A percentile compares a stretch with the other conserved stretches of the same genome.
Evolutionary conservation across 2,888 invertebrate genomes (phyloP).

Genomic region (Habroteleia sp.): DNA sequence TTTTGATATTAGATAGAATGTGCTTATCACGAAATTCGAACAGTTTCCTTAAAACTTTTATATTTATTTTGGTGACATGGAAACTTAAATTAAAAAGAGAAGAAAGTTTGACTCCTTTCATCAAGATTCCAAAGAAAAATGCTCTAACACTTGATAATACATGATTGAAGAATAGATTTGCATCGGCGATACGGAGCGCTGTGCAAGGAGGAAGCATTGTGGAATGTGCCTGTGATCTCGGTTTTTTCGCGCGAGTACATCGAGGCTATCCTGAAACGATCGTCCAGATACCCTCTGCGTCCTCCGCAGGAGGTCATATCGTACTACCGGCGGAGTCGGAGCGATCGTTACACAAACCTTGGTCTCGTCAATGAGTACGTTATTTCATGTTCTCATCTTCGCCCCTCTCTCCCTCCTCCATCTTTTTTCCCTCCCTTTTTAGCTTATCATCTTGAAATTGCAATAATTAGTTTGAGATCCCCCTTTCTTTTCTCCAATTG

Average conservation of each 20-base stretch:
- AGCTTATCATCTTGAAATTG: constrained; percentile 24
- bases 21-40: no score
- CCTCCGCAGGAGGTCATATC: constrained; percentile 92
- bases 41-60: no score
- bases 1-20: no score
- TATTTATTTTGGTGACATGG: no score
- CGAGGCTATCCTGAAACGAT: constrained; percentile 88
- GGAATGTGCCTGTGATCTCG: constrained; percentile 88
- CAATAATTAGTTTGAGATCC: constrained; percentile 35
- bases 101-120: not conserved
- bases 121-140: constrained; percentile 59
- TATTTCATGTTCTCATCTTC: constrained; percentile 47
- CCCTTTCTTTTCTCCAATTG: constrained; percentile 26
- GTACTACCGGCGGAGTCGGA: constrained; percentile 87
- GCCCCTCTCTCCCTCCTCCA: not conserved
- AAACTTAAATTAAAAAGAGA: constrained; percentile 1
- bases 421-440: not conserved
- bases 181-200: constrained; percentile 86
- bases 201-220: constrained; percentile 89
- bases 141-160: constrained; percentile 70
- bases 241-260: constrained; percentile 87
- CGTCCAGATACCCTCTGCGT: constrained; percentile 88
- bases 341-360: constrained; percentile 90
- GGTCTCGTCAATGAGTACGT: constrained; percentile 92
- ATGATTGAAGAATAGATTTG: constrained; percentile 79